A percentile compares a stretch with the other conserved stretches of the same genome.
phyloP scores from a whole-genome alignment of 2,888 invertebrate genomes.

The Listrodromus nycthemerus region DNA sequence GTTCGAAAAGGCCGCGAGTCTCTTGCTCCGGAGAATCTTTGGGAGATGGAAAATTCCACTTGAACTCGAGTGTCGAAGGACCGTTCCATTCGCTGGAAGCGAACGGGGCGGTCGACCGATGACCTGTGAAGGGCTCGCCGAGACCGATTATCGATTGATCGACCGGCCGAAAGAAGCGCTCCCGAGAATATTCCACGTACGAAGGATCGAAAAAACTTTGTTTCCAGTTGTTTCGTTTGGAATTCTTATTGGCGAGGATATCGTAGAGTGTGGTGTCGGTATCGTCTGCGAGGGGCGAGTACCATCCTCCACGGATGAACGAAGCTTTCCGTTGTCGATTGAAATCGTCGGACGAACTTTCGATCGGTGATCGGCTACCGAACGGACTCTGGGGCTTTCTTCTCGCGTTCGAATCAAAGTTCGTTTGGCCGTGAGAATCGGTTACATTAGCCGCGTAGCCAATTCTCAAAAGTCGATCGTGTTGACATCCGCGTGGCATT shows the following conservation, averaged over 20 bases:
- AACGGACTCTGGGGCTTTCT: constrained; percentile 33
- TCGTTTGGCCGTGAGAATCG: background rate
- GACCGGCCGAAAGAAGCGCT: background rate
- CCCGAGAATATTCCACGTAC: background rate
- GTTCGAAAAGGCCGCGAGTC: background rate
- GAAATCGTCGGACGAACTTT: background rate
- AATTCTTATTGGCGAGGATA: constrained; percentile 46
- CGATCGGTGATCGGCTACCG: constrained; percentile 40
- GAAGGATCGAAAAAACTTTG: background rate
- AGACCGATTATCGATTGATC: background rate
- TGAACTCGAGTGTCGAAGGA: background rate
- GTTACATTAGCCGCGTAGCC: constrained; percentile 10
- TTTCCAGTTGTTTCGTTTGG: constrained; percentile 7
- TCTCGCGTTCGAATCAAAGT: background rate
- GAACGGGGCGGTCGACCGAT: background rate
- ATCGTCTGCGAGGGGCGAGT: constrained; percentile 57
- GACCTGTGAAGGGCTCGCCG: background rate
- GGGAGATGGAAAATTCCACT: constrained; percentile 17
- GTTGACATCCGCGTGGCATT: constrained; percentile 56
- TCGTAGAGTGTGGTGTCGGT: constrained; percentile 59
- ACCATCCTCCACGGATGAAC: constrained; percentile 63
- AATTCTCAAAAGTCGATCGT: constrained; percentile 53
- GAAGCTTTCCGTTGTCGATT: constrained; percentile 37
- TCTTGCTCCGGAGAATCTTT: constrained; percentile 17
- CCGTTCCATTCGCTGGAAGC: constrained; percentile 6